Evolutionary conservation across 2,888 invertebrate species (phyloP).

Genomic region (Polyploca ridens): DNA sequence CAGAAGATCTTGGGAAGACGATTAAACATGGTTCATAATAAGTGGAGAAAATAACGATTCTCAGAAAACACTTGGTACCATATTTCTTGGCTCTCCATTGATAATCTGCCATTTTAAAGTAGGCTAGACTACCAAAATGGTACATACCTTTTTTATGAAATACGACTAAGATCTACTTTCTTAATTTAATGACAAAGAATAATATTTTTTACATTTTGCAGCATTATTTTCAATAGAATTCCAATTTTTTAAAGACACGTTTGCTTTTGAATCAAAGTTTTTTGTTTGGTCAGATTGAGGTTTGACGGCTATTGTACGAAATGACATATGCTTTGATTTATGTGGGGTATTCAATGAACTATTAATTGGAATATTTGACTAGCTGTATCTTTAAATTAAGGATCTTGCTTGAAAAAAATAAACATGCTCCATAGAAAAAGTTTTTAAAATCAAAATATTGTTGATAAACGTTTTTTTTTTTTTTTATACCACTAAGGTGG

Average conservation of each 20-base stretch:
- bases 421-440: background rate
- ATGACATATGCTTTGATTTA: conserved; percentile 50
- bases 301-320: conserved; percentile 43
- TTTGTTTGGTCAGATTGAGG: conserved; percentile 51
- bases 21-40: too few relatives aligned
- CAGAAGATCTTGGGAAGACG: too few relatives aligned
- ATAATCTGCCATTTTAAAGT: too few relatives aligned
- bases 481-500: too few relatives aligned
- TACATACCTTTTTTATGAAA: too few relatives aligned
- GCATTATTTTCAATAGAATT: background rate
- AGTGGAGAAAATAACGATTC: too few relatives aligned
- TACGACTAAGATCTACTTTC: too few relatives aligned
- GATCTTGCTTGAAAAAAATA: background rate
- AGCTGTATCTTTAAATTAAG: background rate
- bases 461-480: background rate
- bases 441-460: background rate
- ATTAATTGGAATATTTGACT: conserved; percentile 51
- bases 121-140: too few relatives aligned
- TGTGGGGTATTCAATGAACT: conserved; percentile 46
- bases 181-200: too few relatives aligned
- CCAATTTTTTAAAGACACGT: background rate
- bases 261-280: conserved; percentile 34
- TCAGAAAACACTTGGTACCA: too few relatives aligned
- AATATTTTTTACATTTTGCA: background rate
- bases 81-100: too few relatives aligned